A percentile compares a stretch with the other conserved stretches of the same genome.
phyloP scores from a whole-genome alignment of 2,888 invertebrate species.

The Hesperia comma region DNA sequence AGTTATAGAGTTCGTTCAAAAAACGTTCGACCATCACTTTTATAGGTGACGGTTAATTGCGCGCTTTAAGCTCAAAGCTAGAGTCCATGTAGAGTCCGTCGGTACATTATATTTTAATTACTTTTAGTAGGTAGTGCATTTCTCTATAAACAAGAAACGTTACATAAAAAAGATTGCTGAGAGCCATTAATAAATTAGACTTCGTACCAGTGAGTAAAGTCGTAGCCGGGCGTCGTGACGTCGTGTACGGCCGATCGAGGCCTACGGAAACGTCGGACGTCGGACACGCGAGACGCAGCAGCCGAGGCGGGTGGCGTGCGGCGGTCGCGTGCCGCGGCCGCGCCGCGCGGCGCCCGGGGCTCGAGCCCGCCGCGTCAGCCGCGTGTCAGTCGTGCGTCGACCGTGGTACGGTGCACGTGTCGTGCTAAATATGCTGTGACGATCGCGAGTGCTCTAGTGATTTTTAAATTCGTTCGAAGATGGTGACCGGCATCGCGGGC shows the following conservation, averaged over 20 bases:
- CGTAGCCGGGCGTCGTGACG: not conserved
- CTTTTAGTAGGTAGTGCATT: no score
- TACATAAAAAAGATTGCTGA: no score
- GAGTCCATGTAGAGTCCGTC: no score
- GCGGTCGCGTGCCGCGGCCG: conserved; percentile 67
- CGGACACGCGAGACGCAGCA: conserved; percentile 61
- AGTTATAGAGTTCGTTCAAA: no score
- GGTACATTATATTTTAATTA: no score
- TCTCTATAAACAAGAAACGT: no score
- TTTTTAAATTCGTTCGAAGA: conserved; percentile 50
- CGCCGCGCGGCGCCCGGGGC: conserved; percentile 43
- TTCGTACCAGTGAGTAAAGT: no score
- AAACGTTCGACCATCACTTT: no score
- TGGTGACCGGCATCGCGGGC: conserved; percentile 75
- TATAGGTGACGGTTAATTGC: no score
- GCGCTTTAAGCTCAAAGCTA: no score
- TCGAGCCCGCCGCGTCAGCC: conserved; percentile 43
- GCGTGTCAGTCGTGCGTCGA: conserved; percentile 74
- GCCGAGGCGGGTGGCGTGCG: conserved; percentile 61
- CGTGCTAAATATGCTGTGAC: conserved; percentile 44
- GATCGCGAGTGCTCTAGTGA: conserved; percentile 45
- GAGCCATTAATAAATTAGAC: no score
- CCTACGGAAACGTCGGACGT: conserved; percentile 60
- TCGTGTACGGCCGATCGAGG: conserved; percentile 30
- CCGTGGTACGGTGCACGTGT: conserved; percentile 53